Conservation (phyloP, 2,797 vertebrate species). For the Lates japonicus region DNA sequence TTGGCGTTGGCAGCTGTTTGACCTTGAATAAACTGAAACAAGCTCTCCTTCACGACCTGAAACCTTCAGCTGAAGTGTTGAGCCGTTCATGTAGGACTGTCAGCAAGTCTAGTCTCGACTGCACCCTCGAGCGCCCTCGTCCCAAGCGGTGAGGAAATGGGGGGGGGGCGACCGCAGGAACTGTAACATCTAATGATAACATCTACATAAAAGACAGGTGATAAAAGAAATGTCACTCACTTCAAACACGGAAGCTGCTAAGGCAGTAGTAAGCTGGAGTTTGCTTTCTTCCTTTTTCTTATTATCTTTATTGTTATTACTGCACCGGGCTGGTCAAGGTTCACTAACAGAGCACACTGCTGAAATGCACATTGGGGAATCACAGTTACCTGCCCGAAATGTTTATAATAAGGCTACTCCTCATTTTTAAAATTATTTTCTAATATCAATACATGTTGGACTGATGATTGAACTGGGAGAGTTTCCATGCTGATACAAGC, state of each 20-base stretch:
- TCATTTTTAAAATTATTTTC: no score
- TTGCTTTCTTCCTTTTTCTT: conserved; percentile 79
- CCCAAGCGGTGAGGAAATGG: conserved; percentile 31
- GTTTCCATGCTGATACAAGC: not conserved
- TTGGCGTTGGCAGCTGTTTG: conserved; percentile 66
- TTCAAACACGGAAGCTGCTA: conserved; percentile 71
- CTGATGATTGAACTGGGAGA: not conserved
- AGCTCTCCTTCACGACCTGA: conserved; percentile 41
- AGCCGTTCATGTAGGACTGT: conserved; percentile 55
- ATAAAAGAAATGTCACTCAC: conserved; percentile 75
- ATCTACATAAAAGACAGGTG: conserved; percentile 60
- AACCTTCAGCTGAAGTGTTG: conserved; percentile 60
- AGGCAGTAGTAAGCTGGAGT: conserved; percentile 72
- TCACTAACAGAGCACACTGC: conserved; percentile 79
- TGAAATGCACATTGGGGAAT: no score
- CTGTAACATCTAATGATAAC: conserved; percentile 67
- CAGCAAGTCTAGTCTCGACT: conserved; percentile 61
- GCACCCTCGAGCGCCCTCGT: conserved; percentile 18
- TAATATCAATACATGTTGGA: not conserved
- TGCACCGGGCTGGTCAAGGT: conserved; percentile 78
- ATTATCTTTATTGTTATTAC: conserved; percentile 81
- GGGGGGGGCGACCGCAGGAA: conserved; percentile 33
- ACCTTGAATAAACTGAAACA: conserved; percentile 64
- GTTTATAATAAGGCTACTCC: no score
- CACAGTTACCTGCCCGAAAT: no score